These are phyloP conservation scores for Neocrepidodera transversa DNA, from an alignment of 2,888 invertebrate species.

Conservation along the genomic window DNA sequence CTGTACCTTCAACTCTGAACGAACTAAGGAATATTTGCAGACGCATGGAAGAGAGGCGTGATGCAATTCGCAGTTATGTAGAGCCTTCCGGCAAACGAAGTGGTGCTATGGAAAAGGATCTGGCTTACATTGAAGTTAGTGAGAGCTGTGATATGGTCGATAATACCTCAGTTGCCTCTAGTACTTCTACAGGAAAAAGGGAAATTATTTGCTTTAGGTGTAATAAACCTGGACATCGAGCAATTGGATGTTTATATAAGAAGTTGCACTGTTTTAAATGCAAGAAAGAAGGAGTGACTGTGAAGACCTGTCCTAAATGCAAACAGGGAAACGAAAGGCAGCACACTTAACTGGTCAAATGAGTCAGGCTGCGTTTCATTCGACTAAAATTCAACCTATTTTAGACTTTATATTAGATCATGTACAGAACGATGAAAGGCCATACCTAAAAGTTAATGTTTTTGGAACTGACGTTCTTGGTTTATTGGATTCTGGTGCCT, in stretches of 20 bases:
- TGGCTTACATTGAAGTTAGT: background rate
- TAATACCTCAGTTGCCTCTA: background rate
- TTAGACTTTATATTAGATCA: background rate
- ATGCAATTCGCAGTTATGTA: conserved; percentile 1
- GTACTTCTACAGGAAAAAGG: background rate
- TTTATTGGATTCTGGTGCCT: background rate
- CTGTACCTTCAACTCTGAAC: background rate
- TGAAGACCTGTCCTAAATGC: background rate
- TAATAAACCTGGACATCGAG: background rate
- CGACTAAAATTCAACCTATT: background rate
- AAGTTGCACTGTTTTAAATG: background rate
- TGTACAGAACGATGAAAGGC: background rate
- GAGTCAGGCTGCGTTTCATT: background rate
- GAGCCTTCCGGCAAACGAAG: background rate
- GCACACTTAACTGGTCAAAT: background rate
- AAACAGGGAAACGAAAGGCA: no score
- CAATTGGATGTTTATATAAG: background rate
- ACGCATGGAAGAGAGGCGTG: conserved; percentile 12
- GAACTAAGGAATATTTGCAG: conserved; percentile 5
- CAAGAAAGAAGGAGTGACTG: background rate
- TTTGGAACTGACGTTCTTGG: background rate
- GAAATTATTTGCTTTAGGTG: background rate
- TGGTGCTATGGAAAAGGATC: no score
- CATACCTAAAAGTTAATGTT: background rate
- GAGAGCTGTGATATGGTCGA: background rate